A percentile compares a stretch with the other conserved stretches of the same genome.
Conservation (phyloP, 1,140 invertebrate species). For the Drosophila kurseongensis region DNA sequence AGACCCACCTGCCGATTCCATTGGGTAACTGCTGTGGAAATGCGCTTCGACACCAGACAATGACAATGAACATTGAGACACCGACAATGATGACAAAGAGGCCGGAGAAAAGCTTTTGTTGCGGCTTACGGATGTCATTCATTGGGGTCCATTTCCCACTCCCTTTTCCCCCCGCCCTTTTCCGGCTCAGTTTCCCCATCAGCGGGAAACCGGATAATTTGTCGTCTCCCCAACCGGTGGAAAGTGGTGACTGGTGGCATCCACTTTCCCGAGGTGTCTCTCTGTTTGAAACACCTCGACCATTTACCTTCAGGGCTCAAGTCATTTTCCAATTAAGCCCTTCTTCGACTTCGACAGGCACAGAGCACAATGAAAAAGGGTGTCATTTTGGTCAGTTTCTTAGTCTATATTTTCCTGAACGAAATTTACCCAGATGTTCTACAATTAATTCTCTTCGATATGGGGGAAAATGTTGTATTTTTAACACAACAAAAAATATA, state of each 20-base stretch:
- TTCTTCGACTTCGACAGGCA: not conserved
- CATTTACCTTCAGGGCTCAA: not conserved
- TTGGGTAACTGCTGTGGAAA: slow-evolving; percentile 19
- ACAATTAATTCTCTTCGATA: too few relatives aligned
- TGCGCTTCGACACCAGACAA: slow-evolving; percentile 4
- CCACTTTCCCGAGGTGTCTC: not conserved
- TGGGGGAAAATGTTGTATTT: too few relatives aligned
- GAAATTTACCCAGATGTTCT: too few relatives aligned
- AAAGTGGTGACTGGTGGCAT: slow-evolving; percentile 12
- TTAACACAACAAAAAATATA: too few relatives aligned
- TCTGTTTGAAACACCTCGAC: slow-evolving; percentile 1
- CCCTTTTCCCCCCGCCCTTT: not conserved
- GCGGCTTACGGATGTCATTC: slow-evolving; percentile 19
- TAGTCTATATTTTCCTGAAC: too few relatives aligned
- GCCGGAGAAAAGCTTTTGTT: slow-evolving; percentile 29
- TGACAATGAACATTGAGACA: slow-evolving; percentile 1
- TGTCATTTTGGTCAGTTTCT: too few relatives aligned
- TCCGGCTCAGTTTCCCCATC: slow-evolving; percentile 7
- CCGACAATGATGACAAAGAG: slow-evolving; percentile 10
- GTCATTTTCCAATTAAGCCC: slow-evolving; percentile 44
- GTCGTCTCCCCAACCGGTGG: slow-evolving; percentile 5
- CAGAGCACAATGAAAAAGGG: not conserved
- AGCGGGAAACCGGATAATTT: slow-evolving; percentile 49
- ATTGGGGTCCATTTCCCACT: slow-evolving; percentile 15
- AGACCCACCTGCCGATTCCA: slow-evolving; percentile 19